Evolutionary conservation across 2,797 vertebrate genomes (phyloP), one percentile per base, ranked within the genome.

Genomic region (Centroberyx gerrardi): DNA sequence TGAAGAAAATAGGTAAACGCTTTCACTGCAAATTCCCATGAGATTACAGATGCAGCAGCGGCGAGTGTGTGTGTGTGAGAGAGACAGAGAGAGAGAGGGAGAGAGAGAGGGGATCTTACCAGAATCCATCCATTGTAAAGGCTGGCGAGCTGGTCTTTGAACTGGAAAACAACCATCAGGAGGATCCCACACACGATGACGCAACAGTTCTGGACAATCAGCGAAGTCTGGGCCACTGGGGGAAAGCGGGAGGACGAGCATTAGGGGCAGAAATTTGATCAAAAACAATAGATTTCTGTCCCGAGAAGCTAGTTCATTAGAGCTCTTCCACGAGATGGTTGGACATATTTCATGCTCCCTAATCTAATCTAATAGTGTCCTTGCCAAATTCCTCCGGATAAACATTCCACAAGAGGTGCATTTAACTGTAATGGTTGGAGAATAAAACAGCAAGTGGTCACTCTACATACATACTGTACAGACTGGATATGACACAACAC

Each of bases 81-180:
- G 22, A 22, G 22, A 22, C 1, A 22, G 22, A 22, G 22, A 22
- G 22, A 22, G 22, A 22, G 22, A 1, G 22, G 1, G 22, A 22
- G 22, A 22, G 22, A 22, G 22, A 14, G 9, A 33, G 40, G 62
- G 4, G 78, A 72, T 70, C 97, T 97, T 93, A 99, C 98, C 91
- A 99, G 96, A 90, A 99, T 90, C 98, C 98, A 99, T 90, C 98
- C 98, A 3, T 96, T 94, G 94, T 98, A 98, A 72, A 99, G 92
- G 65, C 88, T 92, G 66, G 92, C 85, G 8, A 99, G 97, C 67
- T 97, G 94, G 0, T 90, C 88, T 93, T 97, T 97, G 91, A 96
- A 97, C 69, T 97, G 90, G 95, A 99, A 99, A 85, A 99, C 95
- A 71, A 96, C 81, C 98, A 99, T 99, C 88, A 99, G 94, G 78